Base-by-base conservation (phyloP, 2,113 vertebrate genomes). In the Orthonyx spaldingii region DNA sequence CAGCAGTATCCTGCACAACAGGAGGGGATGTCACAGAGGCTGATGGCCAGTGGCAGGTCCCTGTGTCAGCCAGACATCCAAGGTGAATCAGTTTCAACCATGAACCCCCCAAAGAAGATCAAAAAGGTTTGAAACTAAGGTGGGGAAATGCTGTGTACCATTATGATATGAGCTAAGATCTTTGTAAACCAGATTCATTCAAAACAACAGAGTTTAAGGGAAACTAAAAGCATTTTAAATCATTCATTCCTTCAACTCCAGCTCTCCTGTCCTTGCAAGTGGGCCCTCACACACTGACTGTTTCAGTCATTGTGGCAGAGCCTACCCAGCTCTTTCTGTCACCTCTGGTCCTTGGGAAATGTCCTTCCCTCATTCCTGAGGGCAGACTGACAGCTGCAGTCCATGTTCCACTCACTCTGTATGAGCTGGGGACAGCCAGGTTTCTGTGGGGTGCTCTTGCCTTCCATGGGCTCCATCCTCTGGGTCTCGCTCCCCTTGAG, bases 81-180 rank as follows among this genome's bases (percentile, higher is more conserved):
- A 33, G 10, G 44, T 39, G 42, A 52, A 56, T 86, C 66, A 71
- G 9, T 63, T 64, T 77, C 0, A 0, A 22, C 60, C 22, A 3
- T 28, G 24, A 87, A 33, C 14, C 49, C 21, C 42, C 4, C 42
- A 49, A 78, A 72, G 59, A 56, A 44, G 12, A 78, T 37, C 4
- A 59, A 49, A 79, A 64, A 65, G 9, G 24, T 46, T 74, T 72
- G 71, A 78, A 61, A 69, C 16, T 42, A 13, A 8, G 32, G 37
- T 74, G 28, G 20, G 30, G 10, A 64, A 78, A 74, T 65, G 16
- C 37, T 47, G 0, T 39, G 5, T 46, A 13, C 24, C 21, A 3
- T 39, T 47, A 13, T 19, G 55, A 66, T 14, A 24, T 17, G 16
- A 77, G 20, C 32, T 49, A 57, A 32, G 77, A 61, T 4, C 22